Conservation (phyloP, 2,888 invertebrate species). For the Alviniconcha strummeri region DNA sequence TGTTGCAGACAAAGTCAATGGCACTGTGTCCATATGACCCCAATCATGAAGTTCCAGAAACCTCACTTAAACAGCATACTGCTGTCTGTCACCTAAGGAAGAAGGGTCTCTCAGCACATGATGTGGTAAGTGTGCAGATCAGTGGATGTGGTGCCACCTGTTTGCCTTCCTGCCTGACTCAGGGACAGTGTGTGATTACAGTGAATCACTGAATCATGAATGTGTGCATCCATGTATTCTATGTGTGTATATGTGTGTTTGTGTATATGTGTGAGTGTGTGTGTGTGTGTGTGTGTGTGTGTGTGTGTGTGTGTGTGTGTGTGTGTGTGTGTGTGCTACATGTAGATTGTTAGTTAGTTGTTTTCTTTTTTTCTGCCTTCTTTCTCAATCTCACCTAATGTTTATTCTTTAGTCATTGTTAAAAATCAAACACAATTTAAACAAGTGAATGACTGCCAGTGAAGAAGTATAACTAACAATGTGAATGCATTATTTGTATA, state of each 20-base stretch:
- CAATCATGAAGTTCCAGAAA: slow-evolving; percentile 43
- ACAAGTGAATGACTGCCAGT: neutral
- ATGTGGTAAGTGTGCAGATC: neutral
- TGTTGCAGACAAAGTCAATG: slow-evolving; percentile 42
- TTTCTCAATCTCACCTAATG: neutral
- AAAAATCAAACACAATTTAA: neutral
- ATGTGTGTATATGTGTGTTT: neutral
- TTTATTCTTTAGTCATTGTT: neutral
- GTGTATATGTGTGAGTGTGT: neutral
- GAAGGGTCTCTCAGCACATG: neutral
- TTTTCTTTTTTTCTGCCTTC: neutral
- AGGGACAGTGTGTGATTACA: neutral
- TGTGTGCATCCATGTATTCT: neutral
- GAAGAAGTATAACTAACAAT: neutral
- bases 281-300: neutral
- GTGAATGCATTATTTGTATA: neutral
- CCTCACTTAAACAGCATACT: neutral
- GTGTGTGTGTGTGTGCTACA: neutral
- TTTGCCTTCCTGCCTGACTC: neutral
- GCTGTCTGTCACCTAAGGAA: neutral
- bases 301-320: neutral
- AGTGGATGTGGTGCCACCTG: neutral
- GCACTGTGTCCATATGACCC: slow-evolving; percentile 51
- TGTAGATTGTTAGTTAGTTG: neutral
- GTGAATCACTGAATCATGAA: neutral